phyloP scores from a whole-genome alignment of 2,113 vertebrate genomes.

The Ameiurus melas region DNA sequence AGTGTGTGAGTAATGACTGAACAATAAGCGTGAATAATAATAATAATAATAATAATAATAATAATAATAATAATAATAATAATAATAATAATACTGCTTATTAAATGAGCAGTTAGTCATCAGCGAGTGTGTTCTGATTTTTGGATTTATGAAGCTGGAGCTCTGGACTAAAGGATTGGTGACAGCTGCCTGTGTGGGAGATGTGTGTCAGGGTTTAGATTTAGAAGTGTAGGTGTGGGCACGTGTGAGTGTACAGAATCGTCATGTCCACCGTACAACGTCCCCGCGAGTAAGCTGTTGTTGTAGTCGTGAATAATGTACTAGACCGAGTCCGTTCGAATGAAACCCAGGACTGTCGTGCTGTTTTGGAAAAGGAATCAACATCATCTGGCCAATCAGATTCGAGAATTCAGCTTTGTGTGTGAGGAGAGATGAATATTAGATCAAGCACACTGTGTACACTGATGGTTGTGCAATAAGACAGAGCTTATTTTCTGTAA shows the following conservation, averaged over 20 bases:
- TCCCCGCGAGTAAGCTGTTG: not conserved
- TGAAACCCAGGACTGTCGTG: not conserved
- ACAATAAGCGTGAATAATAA: not conserved
- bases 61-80: not conserved
- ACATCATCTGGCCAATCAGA: not conserved
- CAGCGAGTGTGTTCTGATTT: not conserved
- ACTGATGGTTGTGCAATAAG: not conserved
- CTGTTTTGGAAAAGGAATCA: not conserved
- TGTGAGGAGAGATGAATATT: not conserved
- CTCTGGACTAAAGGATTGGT: not conserved
- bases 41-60: not conserved
- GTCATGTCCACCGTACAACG: not conserved
- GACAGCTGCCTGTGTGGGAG: conserved; percentile 15
- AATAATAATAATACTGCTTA: not conserved
- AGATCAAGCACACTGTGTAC: not conserved
- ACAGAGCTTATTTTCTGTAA: not conserved
- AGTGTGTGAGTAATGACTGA: not conserved
- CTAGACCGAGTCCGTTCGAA: not conserved
- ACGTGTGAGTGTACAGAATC: not conserved
- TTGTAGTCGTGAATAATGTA: not conserved
- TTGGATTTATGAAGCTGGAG: not conserved
- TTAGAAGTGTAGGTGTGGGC: not conserved
- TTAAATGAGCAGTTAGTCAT: not conserved
- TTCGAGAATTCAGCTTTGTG: not conserved
- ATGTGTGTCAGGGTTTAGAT: not conserved